These are phyloP conservation scores for Podarcis lilfordi DNA, from an alignment of 2,797 vertebrate species.

Conservation along the genomic window DNA sequence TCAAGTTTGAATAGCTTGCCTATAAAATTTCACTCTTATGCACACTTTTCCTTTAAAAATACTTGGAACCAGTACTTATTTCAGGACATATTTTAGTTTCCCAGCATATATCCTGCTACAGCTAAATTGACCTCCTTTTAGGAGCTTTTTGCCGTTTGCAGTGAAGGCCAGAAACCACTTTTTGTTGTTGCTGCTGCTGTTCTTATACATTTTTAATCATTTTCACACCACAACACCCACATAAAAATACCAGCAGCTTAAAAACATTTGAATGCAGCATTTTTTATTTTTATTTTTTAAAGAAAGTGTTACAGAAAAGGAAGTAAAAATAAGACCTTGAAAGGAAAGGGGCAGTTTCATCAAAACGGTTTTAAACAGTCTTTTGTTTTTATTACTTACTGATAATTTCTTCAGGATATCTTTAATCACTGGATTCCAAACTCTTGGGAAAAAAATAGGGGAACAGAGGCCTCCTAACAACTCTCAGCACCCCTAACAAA, in stretches of 20 bases:
- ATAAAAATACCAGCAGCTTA: background rate
- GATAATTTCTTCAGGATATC: too few relatives aligned
- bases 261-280: background rate
- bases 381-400: too few relatives aligned
- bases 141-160: background rate
- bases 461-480: too few relatives aligned
- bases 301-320: background rate
- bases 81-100: background rate
- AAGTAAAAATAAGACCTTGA: too few relatives aligned
- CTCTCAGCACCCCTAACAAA: too few relatives aligned
- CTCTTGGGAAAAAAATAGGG: too few relatives aligned
- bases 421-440: too few relatives aligned
- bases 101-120: background rate
- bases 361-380: too few relatives aligned
- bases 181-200: too few relatives aligned
- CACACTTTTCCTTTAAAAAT: background rate
- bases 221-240: background rate
- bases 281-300: too few relatives aligned
- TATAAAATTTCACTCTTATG: slow-evolving; percentile 43
- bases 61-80: background rate
- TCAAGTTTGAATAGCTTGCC: slow-evolving; percentile 46
- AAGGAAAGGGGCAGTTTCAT: too few relatives aligned
- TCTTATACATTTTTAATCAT: background rate
- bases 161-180: background rate
- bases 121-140: background rate